Percentiles rank a stretch among this genome's conserved stretches.
Evolutionary conservation across 2,888 invertebrate genomes (phyloP).

Genomic region (Xylota segnis): DNA sequence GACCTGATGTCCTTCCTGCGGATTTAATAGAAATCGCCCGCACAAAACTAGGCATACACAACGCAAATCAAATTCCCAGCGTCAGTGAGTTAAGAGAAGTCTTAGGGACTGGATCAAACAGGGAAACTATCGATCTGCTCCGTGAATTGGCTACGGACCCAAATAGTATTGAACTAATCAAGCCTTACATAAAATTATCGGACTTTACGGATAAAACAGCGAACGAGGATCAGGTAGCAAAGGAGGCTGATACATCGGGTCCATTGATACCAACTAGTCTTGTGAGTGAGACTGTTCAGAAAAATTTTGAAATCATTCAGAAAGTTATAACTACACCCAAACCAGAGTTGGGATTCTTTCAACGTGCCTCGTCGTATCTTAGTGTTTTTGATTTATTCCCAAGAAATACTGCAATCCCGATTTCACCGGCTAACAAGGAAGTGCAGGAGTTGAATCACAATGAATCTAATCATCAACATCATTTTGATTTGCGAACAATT

Average conservation of each 20-base stretch:
- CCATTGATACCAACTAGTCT: conserved; percentile 24
- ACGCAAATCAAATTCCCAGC: conserved; percentile 80
- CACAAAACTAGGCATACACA: conserved; percentile 80
- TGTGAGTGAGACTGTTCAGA: conserved; percentile 43
- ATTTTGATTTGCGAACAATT: conserved; percentile 38
- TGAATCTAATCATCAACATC: conserved; percentile 51
- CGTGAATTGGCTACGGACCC: conserved; percentile 80
- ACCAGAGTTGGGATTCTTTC: conserved; percentile 76
- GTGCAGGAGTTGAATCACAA: conserved; percentile 32
- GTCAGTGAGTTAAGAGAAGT: conserved; percentile 80
- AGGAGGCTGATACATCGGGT: conserved; percentile 27
- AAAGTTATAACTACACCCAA: conserved; percentile 44
- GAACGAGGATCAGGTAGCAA: not conserved
- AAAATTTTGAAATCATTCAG: conserved; percentile 51
- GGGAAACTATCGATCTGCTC: conserved; percentile 80
- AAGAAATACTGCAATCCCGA: conserved; percentile 28
- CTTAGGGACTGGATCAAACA: conserved; percentile 79
- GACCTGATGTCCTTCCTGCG: conserved; percentile 79
- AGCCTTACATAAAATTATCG: conserved; percentile 80
- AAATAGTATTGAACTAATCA: conserved; percentile 80
- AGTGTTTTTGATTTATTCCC: conserved; percentile 79
- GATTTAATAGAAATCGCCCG: conserved; percentile 81
- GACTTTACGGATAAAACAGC: conserved; percentile 78
- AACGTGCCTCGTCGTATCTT: conserved; percentile 78
- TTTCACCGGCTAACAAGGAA: conserved; percentile 28